Percentiles rank a stretch among this genome's conserved stretches.
phyloP scores from a whole-genome alignment of 2,888 invertebrate genomes.

The Phengaris alcon region DNA sequence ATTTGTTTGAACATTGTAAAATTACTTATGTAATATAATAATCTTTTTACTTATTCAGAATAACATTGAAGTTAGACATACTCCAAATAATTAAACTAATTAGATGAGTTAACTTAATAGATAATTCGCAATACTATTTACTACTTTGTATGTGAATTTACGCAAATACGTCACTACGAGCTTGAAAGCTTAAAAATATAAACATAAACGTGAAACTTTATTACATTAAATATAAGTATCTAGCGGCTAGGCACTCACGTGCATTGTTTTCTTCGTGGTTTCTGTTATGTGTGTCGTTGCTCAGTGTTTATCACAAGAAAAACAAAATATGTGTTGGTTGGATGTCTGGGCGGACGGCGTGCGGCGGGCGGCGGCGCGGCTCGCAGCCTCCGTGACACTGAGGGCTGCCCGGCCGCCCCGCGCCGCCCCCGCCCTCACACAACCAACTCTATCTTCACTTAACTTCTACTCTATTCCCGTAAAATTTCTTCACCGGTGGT shows the following conservation, averaged over 20 bases:
- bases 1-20: no score
- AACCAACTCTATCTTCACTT: conserved; percentile 58
- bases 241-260: conserved; percentile 23
- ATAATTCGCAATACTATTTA: neutral
- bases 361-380: conserved; percentile 62
- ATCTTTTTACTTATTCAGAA: no score
- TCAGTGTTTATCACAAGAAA: conserved; percentile 18
- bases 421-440: conserved; percentile 51
- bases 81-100: no score
- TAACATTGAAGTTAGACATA: no score
- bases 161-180: conserved; percentile 9
- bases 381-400: conserved; percentile 79
- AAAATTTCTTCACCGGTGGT: conserved; percentile 48
- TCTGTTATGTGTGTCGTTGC: neutral
- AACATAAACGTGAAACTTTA: neutral
- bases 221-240: neutral
- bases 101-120: no score
- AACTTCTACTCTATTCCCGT: conserved; percentile 62
- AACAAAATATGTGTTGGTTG: conserved; percentile 47
- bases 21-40: no score
- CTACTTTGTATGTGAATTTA: conserved; percentile 15
- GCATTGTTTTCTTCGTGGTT: neutral
- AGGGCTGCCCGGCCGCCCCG: conserved; percentile 47
- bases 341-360: conserved; percentile 43
- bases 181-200: conserved; percentile 7